These are phyloP conservation scores for Rutpela maculata DNA, from an alignment of 2,888 invertebrate genomes.

Conservation along the genomic window DNA sequence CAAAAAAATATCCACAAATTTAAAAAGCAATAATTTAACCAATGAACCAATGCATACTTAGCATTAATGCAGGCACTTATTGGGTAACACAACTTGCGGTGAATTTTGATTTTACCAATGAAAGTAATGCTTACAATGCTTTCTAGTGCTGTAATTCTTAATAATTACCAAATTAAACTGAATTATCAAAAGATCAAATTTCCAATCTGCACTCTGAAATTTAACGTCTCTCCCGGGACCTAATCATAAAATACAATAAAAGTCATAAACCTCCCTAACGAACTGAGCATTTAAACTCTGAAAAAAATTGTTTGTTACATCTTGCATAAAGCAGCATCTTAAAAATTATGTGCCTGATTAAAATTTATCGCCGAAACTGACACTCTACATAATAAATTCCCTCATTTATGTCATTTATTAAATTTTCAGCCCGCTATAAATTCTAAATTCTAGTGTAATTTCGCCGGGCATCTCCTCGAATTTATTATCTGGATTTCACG, in stretches of 20 bases:
- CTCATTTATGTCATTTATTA: conserved; percentile 4
- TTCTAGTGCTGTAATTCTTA: no score
- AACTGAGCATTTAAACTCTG: neutral
- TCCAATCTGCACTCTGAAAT: no score
- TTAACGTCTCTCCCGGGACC: neutral
- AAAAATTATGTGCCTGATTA: neutral
- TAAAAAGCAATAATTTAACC: no score
- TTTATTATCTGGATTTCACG: neutral
- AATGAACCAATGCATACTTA: no score
- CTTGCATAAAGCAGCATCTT: neutral
- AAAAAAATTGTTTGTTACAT: neutral
- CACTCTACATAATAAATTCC: neutral
- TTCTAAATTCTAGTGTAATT: conserved; percentile 17
- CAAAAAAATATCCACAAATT: no score
- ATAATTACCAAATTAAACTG: no score
- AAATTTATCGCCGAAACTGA: conserved; percentile 3
- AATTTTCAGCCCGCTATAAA: conserved; percentile 24
- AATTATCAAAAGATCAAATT: no score
- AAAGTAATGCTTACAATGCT: no score
- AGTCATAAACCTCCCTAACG: neutral
- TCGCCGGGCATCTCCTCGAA: conserved; percentile 3
- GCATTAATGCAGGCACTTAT: no score
- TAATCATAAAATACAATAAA: neutral
- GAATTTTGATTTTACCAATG: no score
- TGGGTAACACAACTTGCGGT: no score